Evolutionary conservation across 2,797 vertebrate genomes (phyloP).

Genomic region (Characodon lateralis): DNA sequence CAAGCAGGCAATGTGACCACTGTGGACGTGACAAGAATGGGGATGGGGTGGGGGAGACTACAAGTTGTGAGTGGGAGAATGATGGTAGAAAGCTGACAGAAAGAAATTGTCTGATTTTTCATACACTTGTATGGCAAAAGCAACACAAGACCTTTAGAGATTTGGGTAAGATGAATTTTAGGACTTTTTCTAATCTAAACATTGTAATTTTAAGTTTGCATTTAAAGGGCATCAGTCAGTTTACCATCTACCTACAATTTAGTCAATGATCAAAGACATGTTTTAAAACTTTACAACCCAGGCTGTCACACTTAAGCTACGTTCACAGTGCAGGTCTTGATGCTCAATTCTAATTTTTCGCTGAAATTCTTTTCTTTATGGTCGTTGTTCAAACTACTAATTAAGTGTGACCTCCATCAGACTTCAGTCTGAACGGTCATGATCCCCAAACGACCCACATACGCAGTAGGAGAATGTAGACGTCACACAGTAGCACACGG

Average conservation of each 20-base stretch:
- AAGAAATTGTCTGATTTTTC: background rate
- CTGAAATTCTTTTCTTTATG: too few species aligned
- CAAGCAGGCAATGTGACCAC: slow-evolving; percentile 39
- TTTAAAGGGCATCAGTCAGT: background rate
- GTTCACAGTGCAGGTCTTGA: too few species aligned
- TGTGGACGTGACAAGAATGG: slow-evolving; percentile 70
- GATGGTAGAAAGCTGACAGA: slow-evolving; percentile 7
- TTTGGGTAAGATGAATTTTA: background rate
- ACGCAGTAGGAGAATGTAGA: too few species aligned
- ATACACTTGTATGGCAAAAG: background rate
- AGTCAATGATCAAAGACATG: background rate
- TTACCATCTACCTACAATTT: background rate
- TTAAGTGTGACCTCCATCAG: too few species aligned
- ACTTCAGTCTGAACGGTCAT: too few species aligned
- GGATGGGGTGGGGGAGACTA: background rate
- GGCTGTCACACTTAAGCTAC: slow-evolving; percentile 17
- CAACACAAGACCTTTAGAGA: too few species aligned
- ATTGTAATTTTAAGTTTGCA: background rate
- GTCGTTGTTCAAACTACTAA: too few species aligned
- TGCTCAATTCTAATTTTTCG: too few species aligned
- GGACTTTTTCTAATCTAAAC: background rate
- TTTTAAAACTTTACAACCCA: background rate
- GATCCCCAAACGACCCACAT: too few species aligned
- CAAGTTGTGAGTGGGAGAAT: slow-evolving; percentile 1
- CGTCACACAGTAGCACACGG: too few species aligned